phyloP scores from a whole-genome alignment of 2,113 vertebrate genomes.

The Suncus etruscus region DNA sequence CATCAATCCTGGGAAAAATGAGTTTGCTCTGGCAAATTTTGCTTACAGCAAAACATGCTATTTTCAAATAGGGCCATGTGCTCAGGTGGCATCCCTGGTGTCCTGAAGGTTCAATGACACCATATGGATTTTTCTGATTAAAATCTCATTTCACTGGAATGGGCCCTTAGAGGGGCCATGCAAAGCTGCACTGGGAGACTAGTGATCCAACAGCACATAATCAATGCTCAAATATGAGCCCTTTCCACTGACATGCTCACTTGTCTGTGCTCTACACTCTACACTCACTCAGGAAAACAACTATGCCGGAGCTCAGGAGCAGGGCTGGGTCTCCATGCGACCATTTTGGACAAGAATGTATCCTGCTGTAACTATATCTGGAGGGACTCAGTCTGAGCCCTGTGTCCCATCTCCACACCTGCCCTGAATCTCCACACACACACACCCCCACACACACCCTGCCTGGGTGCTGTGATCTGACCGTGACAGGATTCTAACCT shows the following conservation, averaged over 20 bases:
- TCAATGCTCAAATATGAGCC: background rate
- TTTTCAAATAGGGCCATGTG: slow-evolving; percentile 73
- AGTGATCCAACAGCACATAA: background rate
- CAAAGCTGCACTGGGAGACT: slow-evolving; percentile 36
- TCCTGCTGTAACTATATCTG: background rate
- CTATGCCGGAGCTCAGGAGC: slow-evolving; percentile 42
- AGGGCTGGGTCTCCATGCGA: background rate
- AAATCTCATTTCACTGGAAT: slow-evolving; percentile 81
- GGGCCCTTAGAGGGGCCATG: slow-evolving; percentile 76
- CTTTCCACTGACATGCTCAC: background rate
- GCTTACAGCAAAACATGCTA: slow-evolving; percentile 71
- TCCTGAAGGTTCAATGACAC: slow-evolving; percentile 66
- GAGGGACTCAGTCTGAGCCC: no score
- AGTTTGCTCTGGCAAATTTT: slow-evolving; percentile 68
- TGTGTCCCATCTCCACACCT: background rate
- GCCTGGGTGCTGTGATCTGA: no score
- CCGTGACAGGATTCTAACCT: no score
- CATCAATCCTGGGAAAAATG: slow-evolving; percentile 50
- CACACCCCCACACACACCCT: background rate
- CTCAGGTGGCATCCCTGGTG: slow-evolving; percentile 47
- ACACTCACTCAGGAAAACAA: background rate
- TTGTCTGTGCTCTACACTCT: no score
- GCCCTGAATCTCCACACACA: background rate
- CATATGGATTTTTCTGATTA: slow-evolving; percentile 74
- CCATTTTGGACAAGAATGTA: no score